phyloP scores from a whole-genome alignment of 2,113 vertebrate genomes.

The Gobius niger region DNA sequence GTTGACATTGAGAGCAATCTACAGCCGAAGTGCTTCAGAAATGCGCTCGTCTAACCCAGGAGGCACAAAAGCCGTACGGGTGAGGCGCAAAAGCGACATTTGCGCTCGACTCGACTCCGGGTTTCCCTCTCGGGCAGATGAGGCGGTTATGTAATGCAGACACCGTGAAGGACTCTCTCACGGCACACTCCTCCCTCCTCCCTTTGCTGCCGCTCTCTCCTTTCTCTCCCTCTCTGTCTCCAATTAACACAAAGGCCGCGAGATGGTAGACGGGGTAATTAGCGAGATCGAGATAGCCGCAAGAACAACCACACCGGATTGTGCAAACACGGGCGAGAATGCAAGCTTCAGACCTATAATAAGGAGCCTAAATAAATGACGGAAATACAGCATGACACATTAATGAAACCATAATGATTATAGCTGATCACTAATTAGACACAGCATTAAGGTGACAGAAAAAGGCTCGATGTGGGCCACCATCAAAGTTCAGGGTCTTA shows the following conservation, averaged over 20 bases:
- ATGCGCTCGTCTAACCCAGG: background rate
- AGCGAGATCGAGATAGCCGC: too few relatives aligned
- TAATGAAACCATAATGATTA: too few relatives aligned
- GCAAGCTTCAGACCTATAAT: too few relatives aligned
- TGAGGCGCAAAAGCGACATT: background rate
- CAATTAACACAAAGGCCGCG: background rate
- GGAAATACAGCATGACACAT: too few relatives aligned
- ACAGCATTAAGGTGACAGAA: too few relatives aligned
- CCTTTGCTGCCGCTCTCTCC: background rate
- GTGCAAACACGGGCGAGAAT: background rate
- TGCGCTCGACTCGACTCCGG: background rate
- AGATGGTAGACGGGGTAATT: background rate
- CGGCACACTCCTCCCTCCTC: background rate
- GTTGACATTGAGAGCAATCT: too few relatives aligned
- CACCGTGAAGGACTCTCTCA: slow-evolving; percentile 1
- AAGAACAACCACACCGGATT: too few relatives aligned
- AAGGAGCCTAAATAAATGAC: too few relatives aligned
- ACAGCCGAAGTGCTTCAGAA: too few relatives aligned
- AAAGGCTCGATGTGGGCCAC: too few relatives aligned
- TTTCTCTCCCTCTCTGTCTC: background rate
- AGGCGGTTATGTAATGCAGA: background rate
- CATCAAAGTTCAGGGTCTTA: too few relatives aligned
- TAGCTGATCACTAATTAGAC: too few relatives aligned
- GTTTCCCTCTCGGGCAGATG: background rate
- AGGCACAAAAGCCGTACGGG: background rate